Percentiles rank a stretch among this genome's conserved stretches.
Evolutionary conservation across 2,888 invertebrate species (phyloP).

Genomic region (Orthosia incerta): DNA sequence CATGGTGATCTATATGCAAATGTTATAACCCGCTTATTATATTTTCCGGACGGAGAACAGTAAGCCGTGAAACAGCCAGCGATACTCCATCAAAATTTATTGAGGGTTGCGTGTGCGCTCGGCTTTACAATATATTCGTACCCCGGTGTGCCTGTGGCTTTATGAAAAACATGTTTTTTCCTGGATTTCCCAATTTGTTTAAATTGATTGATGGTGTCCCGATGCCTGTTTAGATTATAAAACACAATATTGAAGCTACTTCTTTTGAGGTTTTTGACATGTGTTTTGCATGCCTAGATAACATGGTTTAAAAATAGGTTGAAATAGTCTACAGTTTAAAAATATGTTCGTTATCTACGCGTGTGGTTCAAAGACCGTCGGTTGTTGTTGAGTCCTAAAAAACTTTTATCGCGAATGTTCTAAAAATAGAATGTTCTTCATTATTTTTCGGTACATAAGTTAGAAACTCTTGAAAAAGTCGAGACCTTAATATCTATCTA

Average conservation of each 20-base stretch:
- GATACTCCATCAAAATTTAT: constrained; percentile 87
- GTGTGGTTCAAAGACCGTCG: constrained; percentile 27
- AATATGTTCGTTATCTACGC: constrained; percentile 30
- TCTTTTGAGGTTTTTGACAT: constrained; percentile 20
- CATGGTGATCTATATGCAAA: constrained; percentile 90
- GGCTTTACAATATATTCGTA: constrained; percentile 70
- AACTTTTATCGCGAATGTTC: constrained; percentile 7
- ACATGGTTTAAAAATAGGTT: not conserved
- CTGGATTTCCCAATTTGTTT: constrained; percentile 65
- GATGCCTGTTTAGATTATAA: constrained; percentile 55
- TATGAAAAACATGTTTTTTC: constrained; percentile 77
- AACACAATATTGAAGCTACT: constrained; percentile 9
- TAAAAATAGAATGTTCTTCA: not conserved
- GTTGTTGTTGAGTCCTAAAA: not conserved
- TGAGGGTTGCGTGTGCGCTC: constrained; percentile 74
- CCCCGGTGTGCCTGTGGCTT: constrained; percentile 61
- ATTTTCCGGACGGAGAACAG: constrained; percentile 83
- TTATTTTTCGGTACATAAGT: not conserved
- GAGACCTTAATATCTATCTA: not conserved
- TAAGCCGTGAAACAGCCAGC: constrained; percentile 79
- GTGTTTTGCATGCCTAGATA: constrained; percentile 16
- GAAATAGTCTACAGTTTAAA: constrained; percentile 4
- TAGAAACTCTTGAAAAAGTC: not conserved
- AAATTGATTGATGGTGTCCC: constrained; percentile 68
- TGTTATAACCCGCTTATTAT: constrained; percentile 90